phyloP scores from a whole-genome alignment of 2,113 vertebrate species.

The Aspiorhynchus laticeps region DNA sequence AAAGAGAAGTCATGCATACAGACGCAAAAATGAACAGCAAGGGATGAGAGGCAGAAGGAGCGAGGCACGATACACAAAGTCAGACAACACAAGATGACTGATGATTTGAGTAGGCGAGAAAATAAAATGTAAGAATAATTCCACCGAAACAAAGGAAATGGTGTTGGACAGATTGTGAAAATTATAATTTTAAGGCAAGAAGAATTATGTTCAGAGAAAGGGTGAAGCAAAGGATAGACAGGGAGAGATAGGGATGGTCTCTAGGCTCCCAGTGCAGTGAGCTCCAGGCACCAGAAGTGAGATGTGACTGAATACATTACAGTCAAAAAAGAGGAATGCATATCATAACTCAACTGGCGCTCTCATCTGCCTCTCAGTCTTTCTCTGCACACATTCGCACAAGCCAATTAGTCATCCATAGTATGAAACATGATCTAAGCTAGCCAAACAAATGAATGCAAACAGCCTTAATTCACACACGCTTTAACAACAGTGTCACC shows the following conservation, averaged over 20 bases:
- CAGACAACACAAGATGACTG: neutral
- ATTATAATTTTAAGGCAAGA: neutral
- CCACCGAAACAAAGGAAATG: neutral
- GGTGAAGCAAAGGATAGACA: constrained; percentile 7
- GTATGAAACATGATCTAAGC: constrained; percentile 10
- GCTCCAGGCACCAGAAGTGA: constrained; percentile 39
- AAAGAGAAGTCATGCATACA: constrained; percentile 6
- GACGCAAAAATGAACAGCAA: neutral
- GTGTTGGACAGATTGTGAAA: neutral
- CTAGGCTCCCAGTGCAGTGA: constrained; percentile 4
- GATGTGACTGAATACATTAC: constrained; percentile 40
- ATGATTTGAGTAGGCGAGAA: neutral
- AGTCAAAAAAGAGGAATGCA: constrained; percentile 42
- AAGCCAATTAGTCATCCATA: constrained; percentile 28
- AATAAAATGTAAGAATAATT: neutral
- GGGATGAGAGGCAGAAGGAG: neutral
- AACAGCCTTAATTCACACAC: constrained; percentile 2
- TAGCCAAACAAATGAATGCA: constrained; percentile 16
- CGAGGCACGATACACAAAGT: neutral
- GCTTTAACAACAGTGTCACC: neutral
- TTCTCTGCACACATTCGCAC: constrained; percentile 9
- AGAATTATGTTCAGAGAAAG: neutral
- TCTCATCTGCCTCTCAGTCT: constrained; percentile 25
- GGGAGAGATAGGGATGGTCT: neutral
- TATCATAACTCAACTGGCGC: constrained; percentile 28